phyloP scores from a whole-genome alignment of 2,113 vertebrate species.

The Onychostoma macrolepis region DNA sequence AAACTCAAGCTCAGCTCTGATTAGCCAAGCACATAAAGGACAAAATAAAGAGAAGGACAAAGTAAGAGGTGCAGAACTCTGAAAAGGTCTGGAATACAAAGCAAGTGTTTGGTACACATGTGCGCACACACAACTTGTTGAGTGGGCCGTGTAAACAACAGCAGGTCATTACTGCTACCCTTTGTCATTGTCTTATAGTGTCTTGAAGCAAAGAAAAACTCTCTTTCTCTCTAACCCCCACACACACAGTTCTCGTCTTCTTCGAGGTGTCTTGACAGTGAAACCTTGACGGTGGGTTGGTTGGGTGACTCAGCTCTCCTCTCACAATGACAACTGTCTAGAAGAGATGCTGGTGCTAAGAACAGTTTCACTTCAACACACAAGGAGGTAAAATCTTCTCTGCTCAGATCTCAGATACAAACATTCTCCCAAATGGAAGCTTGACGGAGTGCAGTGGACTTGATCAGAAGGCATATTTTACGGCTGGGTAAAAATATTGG shows the following conservation, averaged over 20 bases:
- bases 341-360: constrained; percentile 13
- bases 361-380: constrained; percentile 31
- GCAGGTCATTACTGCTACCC: not conserved
- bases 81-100: not conserved
- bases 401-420: not conserved
- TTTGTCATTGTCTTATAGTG: not conserved
- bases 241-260: not conserved
- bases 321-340: constrained; percentile 34
- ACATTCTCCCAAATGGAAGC: not conserved
- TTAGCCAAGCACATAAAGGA: constrained; percentile 32
- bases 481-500: not conserved
- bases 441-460: not conserved
- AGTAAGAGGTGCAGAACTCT: not conserved
- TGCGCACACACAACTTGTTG: constrained; percentile 7
- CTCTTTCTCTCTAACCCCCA: not conserved
- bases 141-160: not conserved
- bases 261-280: constrained; percentile 18
- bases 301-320: constrained; percentile 15
- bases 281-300: constrained; percentile 21
- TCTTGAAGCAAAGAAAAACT: not conserved
- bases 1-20: constrained; percentile 24
- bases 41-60: not conserved
- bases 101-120: not conserved
- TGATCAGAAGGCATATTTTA: not conserved
- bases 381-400: not conserved